A percentile compares a stretch with the other conserved stretches of the same genome.
Conservation (phyloP, 1,140 invertebrate species). For the Helicoverpa armigera region DNA sequence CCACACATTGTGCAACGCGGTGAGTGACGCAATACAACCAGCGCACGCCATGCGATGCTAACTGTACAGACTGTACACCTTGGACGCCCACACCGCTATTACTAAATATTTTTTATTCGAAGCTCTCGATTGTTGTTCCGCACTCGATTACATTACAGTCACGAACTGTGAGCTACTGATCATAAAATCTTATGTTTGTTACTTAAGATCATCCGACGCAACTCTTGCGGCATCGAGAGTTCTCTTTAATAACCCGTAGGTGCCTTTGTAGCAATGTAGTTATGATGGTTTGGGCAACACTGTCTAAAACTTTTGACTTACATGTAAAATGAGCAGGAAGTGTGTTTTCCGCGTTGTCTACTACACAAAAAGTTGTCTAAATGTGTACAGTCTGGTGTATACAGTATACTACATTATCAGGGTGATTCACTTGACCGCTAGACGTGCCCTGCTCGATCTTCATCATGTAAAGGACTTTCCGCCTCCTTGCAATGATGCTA, state of each 20-base stretch:
- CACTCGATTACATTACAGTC: constrained; percentile 30
- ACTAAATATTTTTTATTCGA: constrained; percentile 49
- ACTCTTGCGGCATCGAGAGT: constrained; percentile 23
- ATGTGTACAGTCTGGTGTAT: neutral
- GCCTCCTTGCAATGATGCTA: neutral
- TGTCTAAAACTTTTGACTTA: too few relatives aligned
- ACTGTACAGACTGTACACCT: constrained; percentile 47
- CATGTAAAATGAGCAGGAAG: neutral
- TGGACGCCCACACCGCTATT: constrained; percentile 41
- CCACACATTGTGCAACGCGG: constrained; percentile 32
- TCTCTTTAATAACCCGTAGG: too few relatives aligned
- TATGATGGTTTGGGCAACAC: too few relatives aligned
- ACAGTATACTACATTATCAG: neutral
- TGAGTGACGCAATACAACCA: constrained; percentile 32
- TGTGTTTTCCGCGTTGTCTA: neutral
- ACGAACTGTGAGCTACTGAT: constrained; percentile 22
- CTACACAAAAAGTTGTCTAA: too few relatives aligned
- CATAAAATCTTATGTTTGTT: constrained; percentile 38
- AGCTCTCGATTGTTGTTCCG: constrained; percentile 46
- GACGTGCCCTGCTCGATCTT: constrained; percentile 29
- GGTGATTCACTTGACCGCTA: constrained; percentile 21
- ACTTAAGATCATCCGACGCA: constrained; percentile 31
- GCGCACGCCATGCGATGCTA: constrained; percentile 31
- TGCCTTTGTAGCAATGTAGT: too few relatives aligned
- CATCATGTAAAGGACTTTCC: constrained; percentile 11